Evolutionary conservation across 2,797 vertebrate genomes (phyloP).

Genomic region (Darevskia mixta): DNA sequence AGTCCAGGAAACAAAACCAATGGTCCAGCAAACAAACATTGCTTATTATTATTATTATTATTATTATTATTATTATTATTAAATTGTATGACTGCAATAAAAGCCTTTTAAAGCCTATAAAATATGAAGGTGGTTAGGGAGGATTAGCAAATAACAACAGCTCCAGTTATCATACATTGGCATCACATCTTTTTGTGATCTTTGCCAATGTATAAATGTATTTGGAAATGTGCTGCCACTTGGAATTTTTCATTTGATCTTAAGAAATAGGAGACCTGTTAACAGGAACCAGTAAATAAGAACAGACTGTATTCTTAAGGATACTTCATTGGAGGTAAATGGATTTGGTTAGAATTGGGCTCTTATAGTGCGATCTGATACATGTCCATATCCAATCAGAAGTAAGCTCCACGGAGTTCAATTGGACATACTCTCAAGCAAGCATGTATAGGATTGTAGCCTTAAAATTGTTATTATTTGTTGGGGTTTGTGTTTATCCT

Average conservation of each 20-base stretch:
- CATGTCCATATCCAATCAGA: background rate
- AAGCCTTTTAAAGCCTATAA: constrained; percentile 3
- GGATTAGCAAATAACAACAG: constrained; percentile 22
- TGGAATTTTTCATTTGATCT: background rate
- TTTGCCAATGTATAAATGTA: constrained; percentile 5
- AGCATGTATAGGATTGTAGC: background rate
- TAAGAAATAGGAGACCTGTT: background rate
- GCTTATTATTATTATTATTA: background rate
- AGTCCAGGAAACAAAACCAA: background rate
- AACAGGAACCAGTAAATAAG: constrained; percentile 2
- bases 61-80: no score
- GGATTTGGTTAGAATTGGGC: background rate
- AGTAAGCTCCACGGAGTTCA: background rate
- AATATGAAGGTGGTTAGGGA: background rate
- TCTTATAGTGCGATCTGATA: background rate
- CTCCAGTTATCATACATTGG: constrained; percentile 18
- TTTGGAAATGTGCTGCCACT: constrained; percentile 9
- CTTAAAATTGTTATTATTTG: background rate
- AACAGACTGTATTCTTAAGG: background rate
- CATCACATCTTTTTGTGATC: background rate
- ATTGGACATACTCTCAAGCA: background rate
- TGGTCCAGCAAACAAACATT: background rate
- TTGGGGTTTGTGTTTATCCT: background rate
- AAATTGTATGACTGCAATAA: constrained; percentile 4
- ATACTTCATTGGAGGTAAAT: background rate